A percentile compares a stretch with the other conserved stretches of the same genome.
Evolutionary conservation across 2,797 vertebrate species (phyloP).

Genomic region (Periophthalmus magnuspinnatus): DNA sequence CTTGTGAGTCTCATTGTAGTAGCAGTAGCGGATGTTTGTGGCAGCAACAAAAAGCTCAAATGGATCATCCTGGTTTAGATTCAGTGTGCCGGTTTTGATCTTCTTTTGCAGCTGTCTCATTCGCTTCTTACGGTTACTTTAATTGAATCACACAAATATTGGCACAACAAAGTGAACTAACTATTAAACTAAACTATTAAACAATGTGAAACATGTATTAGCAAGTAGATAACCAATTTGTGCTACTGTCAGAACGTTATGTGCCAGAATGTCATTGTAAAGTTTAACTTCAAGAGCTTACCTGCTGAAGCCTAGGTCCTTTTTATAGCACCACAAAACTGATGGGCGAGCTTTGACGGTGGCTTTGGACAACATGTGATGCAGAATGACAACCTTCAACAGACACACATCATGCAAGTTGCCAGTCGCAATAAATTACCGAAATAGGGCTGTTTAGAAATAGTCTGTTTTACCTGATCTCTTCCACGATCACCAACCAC

Average conservation of each 20-base stretch:
- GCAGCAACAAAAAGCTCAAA: slow-evolving; percentile 96
- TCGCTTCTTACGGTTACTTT: slow-evolving; percentile 94
- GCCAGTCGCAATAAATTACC: neutral
- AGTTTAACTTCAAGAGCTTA: slow-evolving; percentile 49
- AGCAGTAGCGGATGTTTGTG: slow-evolving; percentile 98
- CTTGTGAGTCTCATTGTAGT: slow-evolving; percentile 98
- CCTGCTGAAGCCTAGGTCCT: slow-evolving; percentile 98
- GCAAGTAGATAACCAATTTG: neutral
- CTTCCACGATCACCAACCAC: slow-evolving; percentile 93
- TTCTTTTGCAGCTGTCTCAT: slow-evolving; percentile 98
- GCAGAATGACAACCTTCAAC: slow-evolving; percentile 92
- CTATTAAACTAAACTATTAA: neutral
- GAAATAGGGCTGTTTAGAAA: neutral
- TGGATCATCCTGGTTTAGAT: slow-evolving; percentile 92
- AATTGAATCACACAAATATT: neutral
- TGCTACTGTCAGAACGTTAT: neutral
- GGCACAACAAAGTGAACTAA: neutral
- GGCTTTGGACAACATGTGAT: slow-evolving; percentile 98
- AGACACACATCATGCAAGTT: neutral
- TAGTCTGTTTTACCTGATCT: slow-evolving; percentile 83
- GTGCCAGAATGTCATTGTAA: neutral
- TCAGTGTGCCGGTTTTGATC: slow-evolving; percentile 91
- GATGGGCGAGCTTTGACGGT: slow-evolving; percentile 90
- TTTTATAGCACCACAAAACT: slow-evolving; percentile 98
- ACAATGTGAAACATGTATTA: neutral